A percentile compares a stretch with the other conserved stretches of the same genome.
Evolutionary conservation across 2,888 invertebrate genomes (phyloP).

Genomic region (Amblyteles armatorius): DNA sequence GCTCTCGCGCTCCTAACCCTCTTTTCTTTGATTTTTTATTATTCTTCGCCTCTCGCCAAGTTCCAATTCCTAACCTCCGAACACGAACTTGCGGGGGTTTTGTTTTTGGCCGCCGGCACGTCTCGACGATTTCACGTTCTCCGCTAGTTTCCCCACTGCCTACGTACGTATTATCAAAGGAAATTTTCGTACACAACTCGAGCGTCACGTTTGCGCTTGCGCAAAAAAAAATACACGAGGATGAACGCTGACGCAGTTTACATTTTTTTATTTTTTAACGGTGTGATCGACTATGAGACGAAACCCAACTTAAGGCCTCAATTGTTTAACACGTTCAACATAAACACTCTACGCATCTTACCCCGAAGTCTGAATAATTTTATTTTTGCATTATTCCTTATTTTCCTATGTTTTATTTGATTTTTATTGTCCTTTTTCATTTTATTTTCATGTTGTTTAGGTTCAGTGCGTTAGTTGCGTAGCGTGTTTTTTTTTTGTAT

Average conservation of each 20-base stretch:
- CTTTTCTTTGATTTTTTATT: neutral
- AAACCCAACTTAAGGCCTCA: too few relatives aligned
- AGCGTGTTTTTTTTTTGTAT: too few relatives aligned
- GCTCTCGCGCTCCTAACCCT: neutral
- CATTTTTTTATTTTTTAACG: too few relatives aligned
- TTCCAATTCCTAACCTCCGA: neutral
- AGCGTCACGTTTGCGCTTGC: neutral
- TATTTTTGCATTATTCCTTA: too few relatives aligned
- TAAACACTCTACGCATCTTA: too few relatives aligned
- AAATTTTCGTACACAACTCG: neutral
- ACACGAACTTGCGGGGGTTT: neutral
- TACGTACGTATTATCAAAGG: neutral
- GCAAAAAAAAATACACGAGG: neutral
- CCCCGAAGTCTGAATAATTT: too few relatives aligned
- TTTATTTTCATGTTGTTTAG: too few relatives aligned
- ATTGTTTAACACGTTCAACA: too few relatives aligned
- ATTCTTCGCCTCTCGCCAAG: neutral
- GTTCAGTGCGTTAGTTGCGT: too few relatives aligned
- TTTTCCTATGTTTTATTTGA: too few relatives aligned
- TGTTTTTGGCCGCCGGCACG: constrained; percentile 1
- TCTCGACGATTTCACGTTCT: constrained; percentile 4
- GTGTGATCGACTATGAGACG: too few relatives aligned
- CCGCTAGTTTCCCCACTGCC: neutral
- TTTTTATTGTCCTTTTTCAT: too few relatives aligned
- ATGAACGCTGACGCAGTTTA: neutral